A percentile compares a stretch with the other conserved stretches of the same genome.
Conservation (phyloP, 2,888 invertebrate species). For the Eristalis intricaria region DNA sequence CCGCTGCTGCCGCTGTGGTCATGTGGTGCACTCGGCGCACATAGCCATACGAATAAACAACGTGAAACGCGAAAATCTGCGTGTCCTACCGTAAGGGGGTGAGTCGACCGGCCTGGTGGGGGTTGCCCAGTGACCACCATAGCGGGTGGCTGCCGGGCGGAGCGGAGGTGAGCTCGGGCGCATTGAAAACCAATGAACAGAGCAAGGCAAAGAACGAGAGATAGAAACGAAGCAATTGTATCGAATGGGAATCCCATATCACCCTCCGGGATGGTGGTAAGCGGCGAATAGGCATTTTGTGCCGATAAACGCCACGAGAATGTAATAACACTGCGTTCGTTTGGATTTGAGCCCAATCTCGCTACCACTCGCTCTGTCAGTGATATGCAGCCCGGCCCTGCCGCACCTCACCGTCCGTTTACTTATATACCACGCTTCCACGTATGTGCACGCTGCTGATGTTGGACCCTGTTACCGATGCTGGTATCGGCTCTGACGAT, state of each 20-base stretch:
- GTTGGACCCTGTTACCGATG: background rate
- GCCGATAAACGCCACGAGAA: conserved; percentile 69
- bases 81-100: conserved; percentile 56
- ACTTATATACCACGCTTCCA: conserved; percentile 9
- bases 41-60: conserved; percentile 46
- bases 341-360: conserved; percentile 65
- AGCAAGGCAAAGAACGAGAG: conserved; percentile 19
- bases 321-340: conserved; percentile 63
- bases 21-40: conserved; percentile 52
- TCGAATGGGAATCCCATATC: conserved; percentile 50
- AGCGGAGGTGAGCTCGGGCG: background rate
- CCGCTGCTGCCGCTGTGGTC: conserved; percentile 52
- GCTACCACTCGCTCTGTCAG: conserved; percentile 56
- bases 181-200: conserved; percentile 54
- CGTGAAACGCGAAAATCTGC: conserved; percentile 67
- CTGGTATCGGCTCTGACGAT: background rate
- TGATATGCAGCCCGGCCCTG: conserved; percentile 54
- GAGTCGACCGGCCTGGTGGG: background rate
- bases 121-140: background rate
- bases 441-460: conserved; percentile 1
- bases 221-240: conserved; percentile 22
- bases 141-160: background rate
- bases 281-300: conserved; percentile 70
- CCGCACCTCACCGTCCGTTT: too few relatives aligned
- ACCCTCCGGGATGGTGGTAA: conserved; percentile 59